Evolutionary conservation across 2,113 vertebrate genomes (phyloP).

Genomic region (Ptychochromis oligacanthus): DNA sequence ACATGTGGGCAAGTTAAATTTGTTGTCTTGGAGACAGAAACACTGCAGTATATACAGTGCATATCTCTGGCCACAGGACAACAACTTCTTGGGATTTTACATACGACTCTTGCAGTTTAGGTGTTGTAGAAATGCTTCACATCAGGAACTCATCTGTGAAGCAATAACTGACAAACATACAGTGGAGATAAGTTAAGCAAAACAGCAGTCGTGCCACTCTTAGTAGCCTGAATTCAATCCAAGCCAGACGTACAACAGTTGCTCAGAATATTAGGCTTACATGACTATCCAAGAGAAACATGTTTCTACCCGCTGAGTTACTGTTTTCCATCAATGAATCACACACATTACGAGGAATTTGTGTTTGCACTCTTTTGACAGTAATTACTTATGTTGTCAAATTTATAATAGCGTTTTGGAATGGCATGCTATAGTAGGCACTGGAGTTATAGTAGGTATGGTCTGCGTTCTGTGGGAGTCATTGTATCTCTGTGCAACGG

Average conservation of each 20-base stretch:
- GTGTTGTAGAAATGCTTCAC: conserved; percentile 7
- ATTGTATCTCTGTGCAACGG: conserved; percentile 4
- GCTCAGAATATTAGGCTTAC: conserved; percentile 55
- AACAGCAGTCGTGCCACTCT: conserved; percentile 31
- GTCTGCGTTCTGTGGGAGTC: conserved; percentile 6
- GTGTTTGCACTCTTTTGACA: conserved; percentile 56
- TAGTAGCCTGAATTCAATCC: conserved; percentile 32
- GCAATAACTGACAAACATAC: conserved; percentile 9
- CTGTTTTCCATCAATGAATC: conserved; percentile 67
- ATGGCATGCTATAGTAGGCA: conserved; percentile 32
- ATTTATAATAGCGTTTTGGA: conserved; percentile 48
- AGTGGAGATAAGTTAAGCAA: conserved; percentile 10
- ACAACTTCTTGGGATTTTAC: conserved; percentile 16
- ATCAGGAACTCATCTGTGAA: conserved; percentile 1
- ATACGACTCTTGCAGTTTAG: neutral
- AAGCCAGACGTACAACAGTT: conserved; percentile 46
- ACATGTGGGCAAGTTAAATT: conserved; percentile 66
- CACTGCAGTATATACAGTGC: conserved; percentile 62
- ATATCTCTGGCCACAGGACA: conserved; percentile 22
- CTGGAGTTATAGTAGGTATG: conserved; percentile 37
- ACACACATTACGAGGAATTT: conserved; percentile 57
- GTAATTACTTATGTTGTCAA: conserved; percentile 61
- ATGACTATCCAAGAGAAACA: conserved; percentile 63
- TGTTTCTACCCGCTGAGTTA: conserved; percentile 51
- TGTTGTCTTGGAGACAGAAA: conserved; percentile 70